A percentile compares a stretch with the other conserved stretches of the same genome.
These are phyloP conservation scores for Sphaeramia orbicularis DNA, from an alignment of 2,797 vertebrate genomes.

Conservation along the genomic window DNA sequence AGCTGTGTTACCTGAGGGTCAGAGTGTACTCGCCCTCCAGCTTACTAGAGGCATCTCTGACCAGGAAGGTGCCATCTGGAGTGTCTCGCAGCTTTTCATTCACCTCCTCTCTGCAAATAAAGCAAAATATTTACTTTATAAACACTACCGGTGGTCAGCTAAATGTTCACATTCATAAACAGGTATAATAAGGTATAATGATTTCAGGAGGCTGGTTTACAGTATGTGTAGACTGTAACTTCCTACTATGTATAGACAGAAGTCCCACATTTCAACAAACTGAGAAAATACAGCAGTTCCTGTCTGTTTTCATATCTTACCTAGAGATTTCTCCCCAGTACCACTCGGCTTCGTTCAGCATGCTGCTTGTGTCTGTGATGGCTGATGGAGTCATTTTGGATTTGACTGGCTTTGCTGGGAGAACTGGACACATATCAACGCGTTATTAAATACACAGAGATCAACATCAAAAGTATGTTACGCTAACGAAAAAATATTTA, in stretches of 20 bases:
- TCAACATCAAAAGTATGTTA: neutral
- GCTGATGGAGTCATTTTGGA: slow-evolving; percentile 78
- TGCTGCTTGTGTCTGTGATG: slow-evolving; percentile 73
- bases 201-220: neutral
- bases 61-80: slow-evolving; percentile 92
- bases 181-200: neutral
- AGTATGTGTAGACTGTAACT: neutral
- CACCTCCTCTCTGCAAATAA: slow-evolving; percentile 90
- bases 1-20: slow-evolving; percentile 88
- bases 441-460: slow-evolving; percentile 7
- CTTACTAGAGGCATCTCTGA: slow-evolving; percentile 94
- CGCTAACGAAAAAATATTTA: too few relatives aligned
- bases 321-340: slow-evolving; percentile 97
- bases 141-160: neutral
- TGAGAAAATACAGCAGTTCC: neutral
- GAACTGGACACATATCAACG: slow-evolving; percentile 76
- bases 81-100: slow-evolving; percentile 94
- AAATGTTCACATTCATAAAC: neutral
- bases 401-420: slow-evolving; percentile 91
- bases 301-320: slow-evolving; percentile 69
- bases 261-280: neutral
- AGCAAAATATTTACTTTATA: neutral
- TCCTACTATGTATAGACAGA: neutral
- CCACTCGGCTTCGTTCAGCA: slow-evolving; percentile 90
- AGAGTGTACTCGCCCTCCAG: slow-evolving; percentile 94